These are phyloP conservation scores for Aricia agestis DNA, from an alignment of 1,140 invertebrate species.

Conservation along the genomic window DNA sequence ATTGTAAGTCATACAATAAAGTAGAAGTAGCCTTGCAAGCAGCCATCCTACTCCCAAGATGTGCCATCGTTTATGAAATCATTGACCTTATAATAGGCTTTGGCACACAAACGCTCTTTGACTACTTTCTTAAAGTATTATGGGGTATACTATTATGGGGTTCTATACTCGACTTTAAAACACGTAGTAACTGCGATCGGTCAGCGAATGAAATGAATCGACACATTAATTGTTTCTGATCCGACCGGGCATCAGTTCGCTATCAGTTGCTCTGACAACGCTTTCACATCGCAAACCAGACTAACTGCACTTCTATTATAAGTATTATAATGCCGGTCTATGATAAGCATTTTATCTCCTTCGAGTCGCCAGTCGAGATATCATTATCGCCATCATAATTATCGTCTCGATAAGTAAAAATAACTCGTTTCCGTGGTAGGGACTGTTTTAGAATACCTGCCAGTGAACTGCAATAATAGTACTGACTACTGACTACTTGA, in stretches of 20 bases:
- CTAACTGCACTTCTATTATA: slow-evolving; percentile 10
- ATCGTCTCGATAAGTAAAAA: background rate
- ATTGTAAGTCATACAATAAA: too few species aligned
- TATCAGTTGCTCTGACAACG: slow-evolving; percentile 18
- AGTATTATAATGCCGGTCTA: background rate
- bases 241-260: slow-evolving; percentile 20
- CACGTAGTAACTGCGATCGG: slow-evolving; percentile 14
- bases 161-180: background rate
- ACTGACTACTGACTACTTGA: background rate
- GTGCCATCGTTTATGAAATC: too few species aligned
- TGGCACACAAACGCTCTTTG: too few species aligned
- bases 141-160: too few species aligned
- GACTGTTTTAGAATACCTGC: background rate
- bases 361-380: background rate
- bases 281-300: slow-evolving; percentile 13
- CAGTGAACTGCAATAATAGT: background rate
- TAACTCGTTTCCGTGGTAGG: slow-evolving; percentile 2
- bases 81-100: too few species aligned
- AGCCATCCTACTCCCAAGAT: too few species aligned
- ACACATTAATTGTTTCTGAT: slow-evolving; percentile 35
- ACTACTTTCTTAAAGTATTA: too few species aligned
- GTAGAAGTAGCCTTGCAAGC: too few species aligned
- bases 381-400: background rate
- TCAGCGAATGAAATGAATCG: slow-evolving; percentile 29
- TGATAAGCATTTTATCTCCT: background rate